Conservation (phyloP, 2,888 invertebrate species). For the Leptopilina myrica region DNA sequence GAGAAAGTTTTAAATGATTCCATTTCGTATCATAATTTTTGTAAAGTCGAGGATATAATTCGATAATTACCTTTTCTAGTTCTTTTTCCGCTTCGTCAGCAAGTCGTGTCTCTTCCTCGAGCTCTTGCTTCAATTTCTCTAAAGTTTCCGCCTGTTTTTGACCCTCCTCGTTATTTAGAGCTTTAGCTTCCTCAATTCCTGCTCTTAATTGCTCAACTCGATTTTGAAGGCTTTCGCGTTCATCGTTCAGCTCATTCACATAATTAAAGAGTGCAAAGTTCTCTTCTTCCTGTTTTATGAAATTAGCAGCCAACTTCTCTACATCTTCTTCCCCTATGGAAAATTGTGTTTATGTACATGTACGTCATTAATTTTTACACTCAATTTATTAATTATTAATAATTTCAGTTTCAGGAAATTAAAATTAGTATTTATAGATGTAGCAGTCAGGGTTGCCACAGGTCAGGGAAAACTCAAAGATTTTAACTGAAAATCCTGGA, state of each 20-base stretch:
- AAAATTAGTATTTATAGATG: too few species aligned
- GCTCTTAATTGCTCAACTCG: constrained; percentile 81
- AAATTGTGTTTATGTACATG: neutral
- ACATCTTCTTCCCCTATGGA: constrained; percentile 80
- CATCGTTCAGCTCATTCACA: constrained; percentile 92
- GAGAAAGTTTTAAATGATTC: too few species aligned
- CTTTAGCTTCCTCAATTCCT: constrained; percentile 83
- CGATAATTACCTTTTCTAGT: constrained; percentile 65
- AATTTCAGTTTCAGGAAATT: too few species aligned
- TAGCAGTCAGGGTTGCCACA: too few species aligned
- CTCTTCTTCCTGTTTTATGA: constrained; percentile 91
- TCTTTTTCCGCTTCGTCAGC: constrained; percentile 74
- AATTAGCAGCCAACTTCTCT: constrained; percentile 84
- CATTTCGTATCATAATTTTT: too few species aligned
- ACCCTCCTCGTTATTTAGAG: constrained; percentile 79
- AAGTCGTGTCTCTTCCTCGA: constrained; percentile 77
- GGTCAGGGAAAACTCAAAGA: constrained; percentile 25
- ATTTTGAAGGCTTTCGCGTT: constrained; percentile 86
- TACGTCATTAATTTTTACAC: neutral
- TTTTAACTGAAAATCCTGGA: constrained; percentile 18
- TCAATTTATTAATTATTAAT: neutral
- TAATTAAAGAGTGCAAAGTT: constrained; percentile 95
- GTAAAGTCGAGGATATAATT: neutral
- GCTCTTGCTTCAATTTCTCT: constrained; percentile 78
- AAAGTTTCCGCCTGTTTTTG: constrained; percentile 81